A percentile compares a stretch with the other conserved stretches of the same genome.
Evolutionary conservation across 2,888 invertebrate genomes (phyloP).

Genomic region (Thalpophila matura): DNA sequence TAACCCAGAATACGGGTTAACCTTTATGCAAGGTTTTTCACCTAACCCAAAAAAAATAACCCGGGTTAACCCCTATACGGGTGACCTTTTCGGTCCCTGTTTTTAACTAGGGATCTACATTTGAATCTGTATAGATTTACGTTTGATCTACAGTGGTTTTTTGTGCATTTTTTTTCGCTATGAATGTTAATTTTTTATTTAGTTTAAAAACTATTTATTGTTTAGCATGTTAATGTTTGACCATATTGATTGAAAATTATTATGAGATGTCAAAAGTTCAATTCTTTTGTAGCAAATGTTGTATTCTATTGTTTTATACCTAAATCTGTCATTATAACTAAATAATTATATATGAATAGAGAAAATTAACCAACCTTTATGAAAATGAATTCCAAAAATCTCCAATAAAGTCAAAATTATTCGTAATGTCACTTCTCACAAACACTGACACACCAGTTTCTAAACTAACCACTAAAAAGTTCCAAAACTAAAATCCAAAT

Average conservation of each 20-base stretch:
- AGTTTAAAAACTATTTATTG: background rate
- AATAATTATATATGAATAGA: background rate
- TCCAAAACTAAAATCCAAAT: conserved; percentile 11
- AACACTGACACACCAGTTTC: conserved; percentile 25
- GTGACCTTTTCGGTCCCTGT: no score
- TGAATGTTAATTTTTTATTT: no score
- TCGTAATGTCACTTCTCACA: conserved; percentile 44
- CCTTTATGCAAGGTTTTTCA: no score
- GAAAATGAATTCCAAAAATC: conserved; percentile 42
- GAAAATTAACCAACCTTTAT: conserved; percentile 35
- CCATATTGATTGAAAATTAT: no score
- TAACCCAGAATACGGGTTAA: no score
- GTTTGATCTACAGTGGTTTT: no score
- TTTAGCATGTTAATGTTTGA: background rate
- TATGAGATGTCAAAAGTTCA: background rate
- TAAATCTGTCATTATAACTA: background rate
- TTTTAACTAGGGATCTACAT: no score
- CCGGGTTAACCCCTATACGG: no score
- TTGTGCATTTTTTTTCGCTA: no score
- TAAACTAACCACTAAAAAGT: conserved; percentile 18
- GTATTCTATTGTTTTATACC: no score
- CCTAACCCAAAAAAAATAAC: no score
- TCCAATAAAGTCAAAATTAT: conserved; percentile 13
- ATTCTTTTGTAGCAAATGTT: background rate
- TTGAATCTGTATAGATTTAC: no score